phyloP scores from a whole-genome alignment of 2,797 vertebrate genomes.

The Notamacropus eugenii region DNA sequence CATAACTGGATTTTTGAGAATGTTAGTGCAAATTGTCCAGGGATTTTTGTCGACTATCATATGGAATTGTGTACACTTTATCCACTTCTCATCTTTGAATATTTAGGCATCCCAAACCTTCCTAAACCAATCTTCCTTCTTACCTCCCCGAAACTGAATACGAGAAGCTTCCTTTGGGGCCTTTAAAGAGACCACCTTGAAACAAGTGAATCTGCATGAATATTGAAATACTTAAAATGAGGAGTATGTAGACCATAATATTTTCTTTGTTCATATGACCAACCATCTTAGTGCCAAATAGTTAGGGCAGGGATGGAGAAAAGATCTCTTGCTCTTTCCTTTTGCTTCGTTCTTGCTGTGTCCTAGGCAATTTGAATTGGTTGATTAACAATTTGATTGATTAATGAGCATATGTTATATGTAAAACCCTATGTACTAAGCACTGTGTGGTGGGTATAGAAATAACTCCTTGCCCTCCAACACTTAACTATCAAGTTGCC shows the following conservation, averaged over 20 bases:
- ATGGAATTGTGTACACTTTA: constrained; percentile 11
- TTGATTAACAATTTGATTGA: neutral
- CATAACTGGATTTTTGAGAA: constrained; percentile 62
- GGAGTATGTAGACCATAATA: neutral
- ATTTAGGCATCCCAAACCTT: constrained; percentile 48
- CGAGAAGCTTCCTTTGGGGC: constrained; percentile 52
- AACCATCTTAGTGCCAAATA: neutral
- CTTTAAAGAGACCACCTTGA: constrained; percentile 22
- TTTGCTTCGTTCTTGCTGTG: neutral
- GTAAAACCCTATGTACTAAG: neutral
- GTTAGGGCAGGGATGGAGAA: neutral
- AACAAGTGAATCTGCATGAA: constrained; percentile 5
- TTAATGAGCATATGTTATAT: neutral
- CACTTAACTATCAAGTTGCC: neutral
- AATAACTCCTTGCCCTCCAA: neutral
- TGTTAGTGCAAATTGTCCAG: constrained; percentile 35
- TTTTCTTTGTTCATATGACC: neutral
- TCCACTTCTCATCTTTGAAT: constrained; percentile 13
- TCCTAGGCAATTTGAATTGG: neutral
- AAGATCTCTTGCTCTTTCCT: neutral
- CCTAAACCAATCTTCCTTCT: constrained; percentile 53
- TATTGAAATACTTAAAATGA: neutral
- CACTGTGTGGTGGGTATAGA: neutral
- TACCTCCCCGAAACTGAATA: constrained; percentile 61
- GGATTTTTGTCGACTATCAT: neutral